phyloP scores from a whole-genome alignment of 2,888 invertebrate genomes.

The Sarcophaga caerulescens region DNA sequence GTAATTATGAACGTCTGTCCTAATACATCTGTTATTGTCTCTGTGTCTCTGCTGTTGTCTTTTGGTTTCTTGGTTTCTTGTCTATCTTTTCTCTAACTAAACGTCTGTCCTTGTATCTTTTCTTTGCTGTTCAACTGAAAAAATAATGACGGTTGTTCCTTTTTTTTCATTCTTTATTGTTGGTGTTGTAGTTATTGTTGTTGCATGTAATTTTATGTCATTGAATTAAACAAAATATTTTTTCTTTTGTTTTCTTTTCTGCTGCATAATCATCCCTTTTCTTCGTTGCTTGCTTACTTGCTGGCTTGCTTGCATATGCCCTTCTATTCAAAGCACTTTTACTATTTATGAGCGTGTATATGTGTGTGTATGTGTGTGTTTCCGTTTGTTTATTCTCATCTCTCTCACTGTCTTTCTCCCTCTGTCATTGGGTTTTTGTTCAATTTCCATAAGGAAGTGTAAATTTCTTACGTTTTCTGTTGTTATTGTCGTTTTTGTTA shows the following conservation, averaged over 20 bases:
- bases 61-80: slow-evolving; percentile 5
- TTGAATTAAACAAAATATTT: slow-evolving; percentile 58
- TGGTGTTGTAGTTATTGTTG: neutral
- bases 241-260: slow-evolving; percentile 24
- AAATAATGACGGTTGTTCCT: slow-evolving; percentile 44
- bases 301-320: neutral
- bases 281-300: neutral
- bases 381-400: neutral
- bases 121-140: slow-evolving; percentile 30
- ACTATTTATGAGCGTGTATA: slow-evolving; percentile 21
- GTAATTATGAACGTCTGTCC: neutral
- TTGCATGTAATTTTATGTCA: slow-evolving; percentile 64
- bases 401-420: too few relatives aligned
- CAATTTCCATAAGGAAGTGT: slow-evolving; percentile 54
- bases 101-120: slow-evolving; percentile 14
- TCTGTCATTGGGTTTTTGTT: slow-evolving; percentile 28
- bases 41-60: neutral
- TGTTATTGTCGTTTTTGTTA: slow-evolving; percentile 10
- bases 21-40: neutral
- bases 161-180: neutral
- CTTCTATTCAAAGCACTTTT: neutral
- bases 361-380: slow-evolving; percentile 1
- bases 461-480: slow-evolving; percentile 3
- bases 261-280: slow-evolving; percentile 56
- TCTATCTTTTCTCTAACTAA: neutral